Conservation (phyloP, 2,113 vertebrate species). For the Melanocharis versteri region DNA sequence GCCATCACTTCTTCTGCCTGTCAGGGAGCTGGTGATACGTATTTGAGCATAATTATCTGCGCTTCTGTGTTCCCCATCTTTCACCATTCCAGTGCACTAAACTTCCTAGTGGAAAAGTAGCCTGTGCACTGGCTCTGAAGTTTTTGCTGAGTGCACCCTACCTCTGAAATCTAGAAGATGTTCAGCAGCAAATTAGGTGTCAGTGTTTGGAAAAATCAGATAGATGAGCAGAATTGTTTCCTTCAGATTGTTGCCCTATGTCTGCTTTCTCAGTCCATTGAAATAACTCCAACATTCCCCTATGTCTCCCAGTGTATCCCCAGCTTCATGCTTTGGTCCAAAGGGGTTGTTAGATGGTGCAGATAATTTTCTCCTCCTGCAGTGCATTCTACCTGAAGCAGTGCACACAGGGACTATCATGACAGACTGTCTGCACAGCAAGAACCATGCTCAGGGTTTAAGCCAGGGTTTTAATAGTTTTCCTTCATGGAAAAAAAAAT, state of each 20-base stretch:
- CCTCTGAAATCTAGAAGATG: neutral
- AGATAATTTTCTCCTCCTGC: neutral
- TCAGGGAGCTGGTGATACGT: neutral
- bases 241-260: neutral
- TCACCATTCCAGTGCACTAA: neutral
- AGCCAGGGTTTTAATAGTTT: neutral
- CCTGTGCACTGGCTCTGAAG: neutral
- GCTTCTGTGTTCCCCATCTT: neutral
- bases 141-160: neutral
- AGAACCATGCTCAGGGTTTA: neutral
- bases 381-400: neutral
- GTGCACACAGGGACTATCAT: no score
- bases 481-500: neutral
- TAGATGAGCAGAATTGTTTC: neutral
- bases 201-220: neutral
- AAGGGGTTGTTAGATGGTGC: neutral
- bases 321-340: neutral
- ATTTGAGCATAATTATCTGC: neutral
- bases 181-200: neutral
- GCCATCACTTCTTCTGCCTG: neutral
- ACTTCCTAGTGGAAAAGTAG: neutral
- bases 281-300: neutral
- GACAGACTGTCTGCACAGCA: neutral
- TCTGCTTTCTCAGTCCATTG: neutral
- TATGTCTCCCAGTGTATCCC: accelerated